phyloP scores from a whole-genome alignment of 2,113 vertebrate genomes.

The Muntiacus muntjak region DNA sequence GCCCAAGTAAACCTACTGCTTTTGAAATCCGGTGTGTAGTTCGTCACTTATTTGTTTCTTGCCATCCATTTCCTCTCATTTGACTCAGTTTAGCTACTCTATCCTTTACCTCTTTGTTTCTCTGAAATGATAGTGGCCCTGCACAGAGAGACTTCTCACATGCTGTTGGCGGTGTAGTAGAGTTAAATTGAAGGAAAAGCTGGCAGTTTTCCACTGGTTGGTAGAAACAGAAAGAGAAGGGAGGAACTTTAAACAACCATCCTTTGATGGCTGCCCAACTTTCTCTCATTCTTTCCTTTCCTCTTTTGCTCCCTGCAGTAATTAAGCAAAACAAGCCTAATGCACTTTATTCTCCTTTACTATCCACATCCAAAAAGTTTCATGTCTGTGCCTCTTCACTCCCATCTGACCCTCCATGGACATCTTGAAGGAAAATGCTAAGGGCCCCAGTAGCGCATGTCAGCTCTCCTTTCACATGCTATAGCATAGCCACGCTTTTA shows the following conservation, averaged over 20 bases:
- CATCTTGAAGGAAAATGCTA: not conserved
- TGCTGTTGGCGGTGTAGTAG: not conserved
- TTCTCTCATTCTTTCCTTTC: not conserved
- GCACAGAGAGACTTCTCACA: not conserved
- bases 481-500: not conserved
- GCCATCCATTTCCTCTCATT: not conserved
- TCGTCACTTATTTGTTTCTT: not conserved
- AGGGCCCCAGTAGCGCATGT: accelerated
- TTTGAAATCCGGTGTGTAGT: not conserved
- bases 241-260: not conserved
- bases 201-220: not conserved
- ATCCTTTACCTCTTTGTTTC: not conserved
- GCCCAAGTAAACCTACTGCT: not conserved
- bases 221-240: not conserved
- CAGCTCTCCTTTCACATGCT: accelerated
- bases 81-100: not conserved
- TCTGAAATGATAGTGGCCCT: not conserved
- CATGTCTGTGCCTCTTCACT: not conserved
- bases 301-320: not conserved
- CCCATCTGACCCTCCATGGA: not conserved
- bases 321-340: constrained; percentile 1
- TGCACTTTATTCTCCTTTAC: not conserved
- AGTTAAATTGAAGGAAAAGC: not conserved
- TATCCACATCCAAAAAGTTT: not conserved
- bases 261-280: not conserved